phyloP scores from a whole-genome alignment of 2,113 vertebrate genomes.

The Campylorhamphus procurvoides region DNA sequence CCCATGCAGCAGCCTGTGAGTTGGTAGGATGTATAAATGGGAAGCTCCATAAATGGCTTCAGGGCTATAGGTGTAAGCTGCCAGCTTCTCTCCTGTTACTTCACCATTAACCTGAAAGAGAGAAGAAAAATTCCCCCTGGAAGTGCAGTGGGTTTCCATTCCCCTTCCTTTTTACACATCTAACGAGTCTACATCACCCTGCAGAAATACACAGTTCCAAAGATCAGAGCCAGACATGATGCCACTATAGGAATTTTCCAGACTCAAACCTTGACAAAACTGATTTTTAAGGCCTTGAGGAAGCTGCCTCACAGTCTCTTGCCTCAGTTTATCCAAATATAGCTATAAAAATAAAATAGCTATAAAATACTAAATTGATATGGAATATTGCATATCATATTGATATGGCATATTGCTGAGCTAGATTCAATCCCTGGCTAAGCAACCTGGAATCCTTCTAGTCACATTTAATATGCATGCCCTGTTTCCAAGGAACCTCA shows the following conservation, averaged over 20 bases:
- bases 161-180: neutral
- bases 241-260: neutral
- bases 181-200: neutral
- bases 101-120: conserved; percentile 82
- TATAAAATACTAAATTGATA: neutral
- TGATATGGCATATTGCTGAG: neutral
- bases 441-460: neutral
- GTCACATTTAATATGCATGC: neutral
- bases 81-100: conserved; percentile 83
- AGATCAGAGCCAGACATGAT: neutral
- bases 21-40: conserved; percentile 85
- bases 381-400: neutral
- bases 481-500: neutral
- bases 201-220: neutral
- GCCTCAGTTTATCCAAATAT: neutral
- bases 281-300: neutral
- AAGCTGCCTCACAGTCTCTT: neutral
- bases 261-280: neutral
- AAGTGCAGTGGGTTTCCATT: neutral
- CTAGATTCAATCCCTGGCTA: neutral
- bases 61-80: conserved; percentile 87
- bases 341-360: neutral
- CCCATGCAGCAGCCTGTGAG: conserved; percentile 86
- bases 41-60: conserved; percentile 90
- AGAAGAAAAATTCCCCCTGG: neutral